Evolutionary conservation across 2,797 vertebrate genomes (phyloP), one percentile per base, ranked within the genome.

Genomic region (Mormyrops boulengeri): DNA sequence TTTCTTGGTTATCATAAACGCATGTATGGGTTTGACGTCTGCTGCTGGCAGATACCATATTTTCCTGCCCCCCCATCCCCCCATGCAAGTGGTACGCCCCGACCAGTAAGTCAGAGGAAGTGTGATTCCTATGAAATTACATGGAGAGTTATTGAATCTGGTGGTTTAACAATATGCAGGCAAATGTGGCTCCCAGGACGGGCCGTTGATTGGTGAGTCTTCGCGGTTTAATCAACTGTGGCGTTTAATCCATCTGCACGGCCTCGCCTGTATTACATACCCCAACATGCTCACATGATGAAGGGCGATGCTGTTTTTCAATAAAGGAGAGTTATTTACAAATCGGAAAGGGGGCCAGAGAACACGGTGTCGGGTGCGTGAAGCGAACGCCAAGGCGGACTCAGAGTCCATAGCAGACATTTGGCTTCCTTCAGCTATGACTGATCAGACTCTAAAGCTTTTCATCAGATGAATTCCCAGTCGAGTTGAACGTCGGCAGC

Each of bases 221-320:
- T 30, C 49, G 4, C 47, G 26, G 84, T 85, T 85, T 53, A 85
- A 94, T 93, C 89, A 92, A 34, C 90, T 87, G 69, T 94, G 93
- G 88, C 90, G 91, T 93, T 93, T 93, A 91, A 93, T 93, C 91
- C 91, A 91, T 73, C 87, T 44, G 49, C 62, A 90, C 91, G 19
- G 90, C 91, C 52, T 77, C 91, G 92, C 57, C 34, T 89, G 91
- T 34, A 30, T 88, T 88, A 89, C 91, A 91, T 88, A 57, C 73
- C 90, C 89, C 77, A 88, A 89, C 91, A 88, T 26, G 41, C 19
- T 91, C 89, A 91, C 90, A 69, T 91, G 90, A 90, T 88, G 60
- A 90, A 86, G 41, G 62, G 6, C 19, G 88, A 41, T 30, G 19
- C 85, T 88, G 91, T 86, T 91, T 88, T 90, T 86, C 85, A 82